Evolutionary conservation across 2,113 vertebrate genomes (phyloP).

Genomic region (Diadophis punctatus): DNA sequence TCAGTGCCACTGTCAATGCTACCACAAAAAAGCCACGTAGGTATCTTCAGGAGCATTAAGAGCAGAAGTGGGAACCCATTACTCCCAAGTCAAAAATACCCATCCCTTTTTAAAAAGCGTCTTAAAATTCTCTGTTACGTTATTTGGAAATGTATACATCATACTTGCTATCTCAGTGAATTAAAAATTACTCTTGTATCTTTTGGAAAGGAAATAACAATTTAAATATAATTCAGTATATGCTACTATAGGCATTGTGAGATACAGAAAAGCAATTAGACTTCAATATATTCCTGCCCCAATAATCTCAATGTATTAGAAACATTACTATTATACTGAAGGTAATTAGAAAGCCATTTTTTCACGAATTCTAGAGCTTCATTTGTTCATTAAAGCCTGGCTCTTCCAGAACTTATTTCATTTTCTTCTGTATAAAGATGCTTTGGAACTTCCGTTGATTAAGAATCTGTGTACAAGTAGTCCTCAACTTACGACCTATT

Average conservation of each 20-base stretch:
- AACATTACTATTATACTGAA: not conserved
- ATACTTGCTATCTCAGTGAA: not conserved
- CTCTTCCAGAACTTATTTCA: not conserved
- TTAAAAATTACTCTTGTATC: not conserved
- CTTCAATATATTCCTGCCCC: not conserved
- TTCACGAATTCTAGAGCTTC: not conserved
- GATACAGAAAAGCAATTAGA: not conserved
- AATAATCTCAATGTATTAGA: not conserved
- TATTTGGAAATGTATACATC: not conserved
- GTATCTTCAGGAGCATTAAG: conserved; percentile 45
- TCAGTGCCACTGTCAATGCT: conserved; percentile 82
- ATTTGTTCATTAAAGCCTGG: not conserved
- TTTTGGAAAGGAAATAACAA: not conserved
- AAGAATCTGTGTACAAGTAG: not conserved
- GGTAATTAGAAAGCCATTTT: not conserved
- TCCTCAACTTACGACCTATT: not conserved
- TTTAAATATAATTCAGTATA: not conserved
- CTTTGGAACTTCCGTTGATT: not conserved
- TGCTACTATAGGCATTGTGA: not conserved
- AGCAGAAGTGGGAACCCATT: not conserved
- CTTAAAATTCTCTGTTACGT: not conserved
- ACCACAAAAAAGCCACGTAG: conserved; percentile 93
- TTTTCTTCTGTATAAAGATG: not conserved
- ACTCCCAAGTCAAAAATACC: not conserved
- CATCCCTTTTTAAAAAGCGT: not conserved